phyloP scores from a whole-genome alignment of 2,113 vertebrate genomes.

The Heterochromis multidens region DNA sequence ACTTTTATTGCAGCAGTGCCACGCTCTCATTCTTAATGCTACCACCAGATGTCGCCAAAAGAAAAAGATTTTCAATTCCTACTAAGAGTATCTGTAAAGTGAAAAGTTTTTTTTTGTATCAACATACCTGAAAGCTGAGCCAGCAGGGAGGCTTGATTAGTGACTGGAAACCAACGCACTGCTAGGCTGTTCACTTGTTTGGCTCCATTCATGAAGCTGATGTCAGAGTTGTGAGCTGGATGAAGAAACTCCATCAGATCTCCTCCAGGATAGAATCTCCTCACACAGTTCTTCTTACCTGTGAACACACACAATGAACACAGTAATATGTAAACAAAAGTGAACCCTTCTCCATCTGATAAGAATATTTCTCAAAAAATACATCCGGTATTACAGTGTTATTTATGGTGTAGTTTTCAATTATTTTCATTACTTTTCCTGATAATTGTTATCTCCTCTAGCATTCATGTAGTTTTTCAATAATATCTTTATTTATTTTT shows the following conservation, averaged over 20 bases:
- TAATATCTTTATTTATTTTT: neutral
- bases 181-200: conserved; percentile 47
- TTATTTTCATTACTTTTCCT: neutral
- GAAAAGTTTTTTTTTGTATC: neutral
- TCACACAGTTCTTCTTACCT: conserved; percentile 52
- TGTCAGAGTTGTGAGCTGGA: neutral
- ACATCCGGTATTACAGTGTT: neutral
- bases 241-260: conserved; percentile 76
- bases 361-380: neutral
- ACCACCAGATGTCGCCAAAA: neutral
- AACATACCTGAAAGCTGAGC: conserved; percentile 63
- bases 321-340: neutral
- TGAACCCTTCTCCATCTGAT: neutral
- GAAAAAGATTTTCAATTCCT: no score
- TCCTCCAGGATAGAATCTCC: conserved; percentile 77
- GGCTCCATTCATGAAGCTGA: neutral
- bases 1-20: neutral
- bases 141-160: conserved; percentile 37
- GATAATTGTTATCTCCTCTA: no score
- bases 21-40: neutral
- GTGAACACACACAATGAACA: neutral
- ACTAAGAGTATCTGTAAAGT: no score
- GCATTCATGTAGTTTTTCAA: neutral
- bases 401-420: no score
- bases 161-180: conserved; percentile 68